Evolutionary conservation across 2,113 vertebrate genomes (phyloP), one percentile per base, ranked within the genome.

Genomic region (Progne subis): DNA sequence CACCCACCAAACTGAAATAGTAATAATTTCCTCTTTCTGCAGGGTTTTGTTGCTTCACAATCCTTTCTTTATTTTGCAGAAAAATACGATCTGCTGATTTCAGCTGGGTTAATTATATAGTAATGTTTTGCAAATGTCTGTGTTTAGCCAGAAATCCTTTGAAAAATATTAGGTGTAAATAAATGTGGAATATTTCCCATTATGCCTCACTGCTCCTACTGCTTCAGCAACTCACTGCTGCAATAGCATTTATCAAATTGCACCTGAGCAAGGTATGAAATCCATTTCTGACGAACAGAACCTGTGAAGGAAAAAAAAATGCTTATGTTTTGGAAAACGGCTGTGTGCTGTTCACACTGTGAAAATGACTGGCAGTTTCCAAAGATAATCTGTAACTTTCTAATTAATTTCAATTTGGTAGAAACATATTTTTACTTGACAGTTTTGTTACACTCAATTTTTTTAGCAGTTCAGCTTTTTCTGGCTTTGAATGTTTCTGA

Each of bases 391-490:
- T 60, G 18, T n/a, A 71, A 74, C 28, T 86, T 86, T 59, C 14
- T 74, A 90, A 94, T 88, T 95, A 85, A 90, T 95, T 93, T 95
- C 75, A 74, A n/a, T 72, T 77, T 72, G 67, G 20, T 56, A 70
- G 43, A 90, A 94, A 69, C 63, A 61, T 82, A 76, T 74, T 92
- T 94, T 90, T 67, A 88, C 44, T 81, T 91, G 88, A 63, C 68
- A 93, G 63, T 75, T 96, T 84, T 86, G 60, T 78, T 86, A 17
- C 49, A 44, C 39, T 78, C 76, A 44, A 14, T 64, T 83, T 91
- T 91, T 94, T 93, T 92, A 88, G 21, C 47, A 75, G 14, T 34
- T 21, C 18, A 44, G 12, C 25, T 23, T 78, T 75, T 81, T 81
- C 49, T 88, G 29, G 6, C 46, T 86, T 86, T 75, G 44, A 88